phyloP scores from a whole-genome alignment of 2,113 vertebrate genomes.

The Vombatus ursinus region DNA sequence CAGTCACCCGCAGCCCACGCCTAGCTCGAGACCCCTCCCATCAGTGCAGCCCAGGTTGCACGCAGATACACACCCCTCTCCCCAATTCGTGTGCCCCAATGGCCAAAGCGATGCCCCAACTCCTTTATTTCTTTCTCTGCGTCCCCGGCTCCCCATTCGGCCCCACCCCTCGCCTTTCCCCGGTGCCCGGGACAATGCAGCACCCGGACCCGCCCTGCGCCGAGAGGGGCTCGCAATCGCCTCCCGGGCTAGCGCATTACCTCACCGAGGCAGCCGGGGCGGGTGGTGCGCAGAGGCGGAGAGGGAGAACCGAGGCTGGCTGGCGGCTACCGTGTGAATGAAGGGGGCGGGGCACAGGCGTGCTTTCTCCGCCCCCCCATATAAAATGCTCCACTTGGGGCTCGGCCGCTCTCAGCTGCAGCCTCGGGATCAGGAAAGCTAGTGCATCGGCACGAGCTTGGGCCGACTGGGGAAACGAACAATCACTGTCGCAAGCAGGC shows the following conservation, averaged over 20 bases:
- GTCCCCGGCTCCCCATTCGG: not conserved
- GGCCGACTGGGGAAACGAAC: not conserved
- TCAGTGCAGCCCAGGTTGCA: not conserved
- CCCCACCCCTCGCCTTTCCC: not conserved
- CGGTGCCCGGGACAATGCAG: not conserved
- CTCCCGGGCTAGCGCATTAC: constrained; percentile 47
- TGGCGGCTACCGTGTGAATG: not conserved
- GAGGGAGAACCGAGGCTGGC: not conserved
- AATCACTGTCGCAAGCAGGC: constrained; percentile 29
- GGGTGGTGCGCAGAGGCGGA: not conserved
- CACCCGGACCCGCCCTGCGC: not conserved
- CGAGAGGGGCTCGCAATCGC: not conserved
- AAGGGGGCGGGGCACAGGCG: not conserved
- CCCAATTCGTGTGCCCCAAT: not conserved
- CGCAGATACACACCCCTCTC: no score
- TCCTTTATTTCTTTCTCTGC: not conserved
- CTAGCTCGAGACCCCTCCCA: not conserved
- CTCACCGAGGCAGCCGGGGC: constrained; percentile 22
- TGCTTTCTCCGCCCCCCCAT: not conserved
- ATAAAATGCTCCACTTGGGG: not conserved
- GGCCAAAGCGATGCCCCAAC: not conserved
- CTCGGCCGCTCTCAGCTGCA: not conserved
- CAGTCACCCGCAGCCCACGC: not conserved
- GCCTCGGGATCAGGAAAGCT: not conserved
- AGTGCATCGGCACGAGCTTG: not conserved